Evolutionary conservation across 1,140 invertebrate species (phyloP), one percentile per base, ranked within the genome.

Genomic region (Paralvinella palmiformis): DNA sequence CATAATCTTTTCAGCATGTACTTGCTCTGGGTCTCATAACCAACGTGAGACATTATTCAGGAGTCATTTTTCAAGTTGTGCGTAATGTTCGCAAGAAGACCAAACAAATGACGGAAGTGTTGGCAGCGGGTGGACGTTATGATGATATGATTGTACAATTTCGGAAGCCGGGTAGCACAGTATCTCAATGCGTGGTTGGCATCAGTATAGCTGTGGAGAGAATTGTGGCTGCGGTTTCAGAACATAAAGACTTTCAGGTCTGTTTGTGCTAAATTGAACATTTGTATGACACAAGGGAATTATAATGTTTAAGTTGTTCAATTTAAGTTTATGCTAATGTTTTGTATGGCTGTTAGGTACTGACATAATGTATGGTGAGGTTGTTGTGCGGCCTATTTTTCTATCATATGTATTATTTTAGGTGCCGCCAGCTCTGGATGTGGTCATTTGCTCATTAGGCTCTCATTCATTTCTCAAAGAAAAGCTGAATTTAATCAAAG

Each of bases 191-290:
- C 59, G 89, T 86, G 0, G 88, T 87, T 3, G 91, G 90, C 15
- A 84, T 91, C 15, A 89, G 89, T 37, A 83, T 92, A 48, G 88
- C 87, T 0, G 74, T 92, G 59, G 84, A 84, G 58, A 88, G 87
- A 73, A 75, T 91, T 33, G 83, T 88, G 0, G 81, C 83, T 50
- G 82, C 83, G 17, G 74, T 86, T 31, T 56, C 70, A 6, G 77
- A 79, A 57, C 71, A 77, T 63, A 77, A 78, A 63, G 83, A 83
- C 75, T 68, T 73, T 66, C n/a, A n/a, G n/a, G n/a, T n/a, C n/a
- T n/a, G n/a, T n/a, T n/a, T n/a, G n/a, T n/a, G n/a, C n/a, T n/a
- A n/a, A n/a, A n/a, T n/a, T n/a, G n/a, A n/a, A n/a, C n/a, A n/a
- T n/a, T n/a, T n/a, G n/a, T n/a, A n/a, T n/a, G n/a, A n/a, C n/a